Conservation (phyloP, 2,797 vertebrate species). For the Gymnocypris eckloni region DNA sequence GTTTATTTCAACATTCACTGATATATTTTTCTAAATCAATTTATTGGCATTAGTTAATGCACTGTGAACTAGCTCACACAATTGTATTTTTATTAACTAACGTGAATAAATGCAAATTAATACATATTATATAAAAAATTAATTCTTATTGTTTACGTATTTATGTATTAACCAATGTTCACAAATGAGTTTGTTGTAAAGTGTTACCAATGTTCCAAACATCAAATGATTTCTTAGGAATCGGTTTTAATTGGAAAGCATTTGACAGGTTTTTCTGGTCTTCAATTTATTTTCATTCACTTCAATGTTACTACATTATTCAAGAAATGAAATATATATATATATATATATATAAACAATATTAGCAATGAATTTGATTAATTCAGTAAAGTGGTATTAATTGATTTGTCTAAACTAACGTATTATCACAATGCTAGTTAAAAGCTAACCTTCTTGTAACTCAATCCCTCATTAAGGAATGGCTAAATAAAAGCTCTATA, state of each 20-base stretch:
- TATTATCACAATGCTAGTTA: background rate
- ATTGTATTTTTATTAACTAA: background rate
- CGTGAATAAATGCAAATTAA: background rate
- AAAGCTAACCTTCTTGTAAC: background rate
- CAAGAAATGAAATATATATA: background rate
- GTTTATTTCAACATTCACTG: background rate
- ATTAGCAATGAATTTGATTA: too few species aligned
- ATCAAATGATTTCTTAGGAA: background rate
- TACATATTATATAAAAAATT: background rate
- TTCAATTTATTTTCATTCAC: background rate
- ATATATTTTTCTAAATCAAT: background rate
- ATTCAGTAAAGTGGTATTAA: background rate
- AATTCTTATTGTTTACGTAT: background rate
- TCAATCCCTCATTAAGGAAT: background rate
- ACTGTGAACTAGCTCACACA: background rate
- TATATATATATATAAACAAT: too few species aligned
- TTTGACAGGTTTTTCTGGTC: background rate
- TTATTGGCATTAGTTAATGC: background rate
- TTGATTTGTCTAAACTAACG: background rate
- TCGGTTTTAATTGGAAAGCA: background rate
- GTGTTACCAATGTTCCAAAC: background rate
- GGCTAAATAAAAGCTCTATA: background rate
- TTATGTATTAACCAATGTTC: background rate
- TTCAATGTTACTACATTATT: background rate
- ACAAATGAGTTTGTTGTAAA: background rate